Evolutionary conservation across 1,140 invertebrate species (phyloP).

Genomic region (Drosophila watanabei): DNA sequence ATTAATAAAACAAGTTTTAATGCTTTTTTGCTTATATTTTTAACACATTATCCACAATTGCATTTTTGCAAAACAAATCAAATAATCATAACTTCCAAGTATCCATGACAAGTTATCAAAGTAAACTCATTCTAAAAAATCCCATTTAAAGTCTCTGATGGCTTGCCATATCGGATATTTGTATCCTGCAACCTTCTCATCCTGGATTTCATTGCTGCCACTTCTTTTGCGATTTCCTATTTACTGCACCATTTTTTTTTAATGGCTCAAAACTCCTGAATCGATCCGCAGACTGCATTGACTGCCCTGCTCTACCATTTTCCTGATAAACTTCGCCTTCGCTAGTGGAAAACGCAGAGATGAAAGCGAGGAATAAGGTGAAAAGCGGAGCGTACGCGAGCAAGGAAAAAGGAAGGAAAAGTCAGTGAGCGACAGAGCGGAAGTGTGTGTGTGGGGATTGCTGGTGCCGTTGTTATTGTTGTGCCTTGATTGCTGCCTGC

Average conservation of each 20-base stretch:
- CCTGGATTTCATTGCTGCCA: conserved; percentile 14
- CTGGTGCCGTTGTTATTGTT: conserved; percentile 42
- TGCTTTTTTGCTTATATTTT: too few relatives aligned
- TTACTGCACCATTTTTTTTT: conserved; percentile 35
- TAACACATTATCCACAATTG: background rate
- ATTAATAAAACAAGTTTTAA: too few relatives aligned
- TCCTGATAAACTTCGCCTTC: conserved; percentile 30
- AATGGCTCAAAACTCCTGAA: conserved; percentile 35
- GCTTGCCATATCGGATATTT: conserved; percentile 25
- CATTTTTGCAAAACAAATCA: background rate
- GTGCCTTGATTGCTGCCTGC: conserved; percentile 51
- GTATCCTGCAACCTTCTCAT: conserved; percentile 15
- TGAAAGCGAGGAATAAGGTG: conserved; percentile 23
- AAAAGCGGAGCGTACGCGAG: background rate
- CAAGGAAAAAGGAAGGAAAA: conserved; percentile 21
- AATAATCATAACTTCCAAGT: background rate
- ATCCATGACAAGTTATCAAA: background rate
- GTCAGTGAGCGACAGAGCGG: conserved; percentile 39
- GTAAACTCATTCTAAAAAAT: conserved; percentile 5
- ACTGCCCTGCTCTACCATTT: conserved; percentile 32
- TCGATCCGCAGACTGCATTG: conserved; percentile 44
- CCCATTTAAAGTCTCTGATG: conserved; percentile 5
- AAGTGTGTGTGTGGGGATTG: conserved; percentile 24
- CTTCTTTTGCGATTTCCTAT: conserved; percentile 32
- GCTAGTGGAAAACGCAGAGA: conserved; percentile 22